Evolutionary conservation across 2,113 vertebrate species (phyloP).

Genomic region (Vicugna pacos): DNA sequence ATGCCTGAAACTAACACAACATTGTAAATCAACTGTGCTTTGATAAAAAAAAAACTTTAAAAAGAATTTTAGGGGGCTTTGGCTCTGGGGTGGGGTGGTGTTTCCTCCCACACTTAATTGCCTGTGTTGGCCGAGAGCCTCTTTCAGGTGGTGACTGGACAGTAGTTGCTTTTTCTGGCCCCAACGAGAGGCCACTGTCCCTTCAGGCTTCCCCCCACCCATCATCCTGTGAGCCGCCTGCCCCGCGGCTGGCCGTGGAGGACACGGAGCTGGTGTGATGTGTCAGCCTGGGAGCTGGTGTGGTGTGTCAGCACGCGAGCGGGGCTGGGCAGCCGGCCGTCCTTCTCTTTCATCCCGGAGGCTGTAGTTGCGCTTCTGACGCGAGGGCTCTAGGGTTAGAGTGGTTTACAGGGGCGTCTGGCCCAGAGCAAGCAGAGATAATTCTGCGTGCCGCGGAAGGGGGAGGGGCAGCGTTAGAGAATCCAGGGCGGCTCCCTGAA

Average conservation of each 20-base stretch:
- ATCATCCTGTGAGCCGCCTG: neutral
- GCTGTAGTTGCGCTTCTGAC: fast-evolving
- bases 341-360: no score
- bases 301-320: neutral
- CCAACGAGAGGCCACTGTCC: neutral
- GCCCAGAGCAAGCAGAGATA: neutral
- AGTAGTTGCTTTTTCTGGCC: neutral
- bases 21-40: no score
- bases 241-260: no score
- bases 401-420: no score
- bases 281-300: neutral
- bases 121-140: neutral
- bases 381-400: fast-evolving
- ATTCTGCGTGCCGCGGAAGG: no score
- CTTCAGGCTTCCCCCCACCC: neutral
- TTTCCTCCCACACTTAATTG: neutral
- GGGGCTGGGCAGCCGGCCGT: no score
- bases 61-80: no score
- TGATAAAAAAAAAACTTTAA: no score
- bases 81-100: no score
- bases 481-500: fast-evolving
- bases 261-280: no score
- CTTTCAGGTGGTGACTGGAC: no score
- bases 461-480: fast-evolving
- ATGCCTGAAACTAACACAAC: no score